These are phyloP conservation scores for Podilymbus podiceps DNA, from an alignment of 2,113 vertebrate species.

Conservation along the genomic window DNA sequence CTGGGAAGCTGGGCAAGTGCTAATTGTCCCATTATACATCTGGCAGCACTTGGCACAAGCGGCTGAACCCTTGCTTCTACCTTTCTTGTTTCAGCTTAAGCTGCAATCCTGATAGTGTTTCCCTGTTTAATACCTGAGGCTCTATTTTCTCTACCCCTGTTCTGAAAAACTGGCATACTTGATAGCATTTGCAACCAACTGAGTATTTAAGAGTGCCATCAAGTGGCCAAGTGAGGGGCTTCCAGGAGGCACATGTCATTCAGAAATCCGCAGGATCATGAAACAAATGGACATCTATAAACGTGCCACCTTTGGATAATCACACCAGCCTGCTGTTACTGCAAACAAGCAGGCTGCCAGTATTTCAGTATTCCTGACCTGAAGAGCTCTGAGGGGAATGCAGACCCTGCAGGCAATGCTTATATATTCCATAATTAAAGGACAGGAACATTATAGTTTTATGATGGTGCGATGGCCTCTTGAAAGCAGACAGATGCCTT, in stretches of 20 bases:
- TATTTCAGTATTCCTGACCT: background rate
- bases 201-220: slow-evolving; percentile 68
- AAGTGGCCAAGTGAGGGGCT: slow-evolving; percentile 13
- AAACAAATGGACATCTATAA: background rate
- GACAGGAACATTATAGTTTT: background rate
- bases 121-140: background rate
- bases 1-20: background rate
- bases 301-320: background rate
- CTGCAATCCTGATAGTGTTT: background rate
- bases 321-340: background rate
- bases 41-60: background rate
- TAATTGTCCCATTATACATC: accelerated
- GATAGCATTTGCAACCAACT: background rate
- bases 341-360: background rate
- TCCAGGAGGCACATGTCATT: background rate
- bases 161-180: background rate
- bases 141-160: background rate
- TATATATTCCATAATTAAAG: background rate
- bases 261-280: background rate
- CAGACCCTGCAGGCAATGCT: background rate
- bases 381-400: background rate
- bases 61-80: background rate
- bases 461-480: background rate
- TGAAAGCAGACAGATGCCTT: background rate
- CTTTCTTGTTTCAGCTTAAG: background rate